Evolutionary conservation across 2,797 vertebrate species (phyloP).

Genomic region (Lithobates sylvaticus): DNA sequence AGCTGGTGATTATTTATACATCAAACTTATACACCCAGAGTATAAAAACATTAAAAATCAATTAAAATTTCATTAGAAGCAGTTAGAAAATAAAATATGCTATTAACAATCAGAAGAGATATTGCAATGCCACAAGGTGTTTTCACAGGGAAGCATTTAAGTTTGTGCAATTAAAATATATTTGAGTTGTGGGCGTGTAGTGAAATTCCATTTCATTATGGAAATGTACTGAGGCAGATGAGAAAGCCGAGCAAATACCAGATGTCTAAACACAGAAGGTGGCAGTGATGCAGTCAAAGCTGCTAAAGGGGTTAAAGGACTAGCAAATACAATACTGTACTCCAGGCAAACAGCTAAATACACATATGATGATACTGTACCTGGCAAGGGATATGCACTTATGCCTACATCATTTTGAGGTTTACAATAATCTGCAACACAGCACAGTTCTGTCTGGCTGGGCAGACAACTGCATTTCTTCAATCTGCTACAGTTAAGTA

Average conservation of each 20-base stretch:
- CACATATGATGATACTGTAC: too few species aligned
- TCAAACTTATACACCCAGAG: slow-evolving; percentile 54
- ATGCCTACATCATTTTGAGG: too few species aligned
- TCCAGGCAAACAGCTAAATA: too few species aligned
- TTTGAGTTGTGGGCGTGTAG: slow-evolving; percentile 49
- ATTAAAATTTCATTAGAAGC: slow-evolving; percentile 61
- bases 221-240: slow-evolving; percentile 10
- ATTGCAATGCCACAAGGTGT: slow-evolving; percentile 59
- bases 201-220: slow-evolving; percentile 26
- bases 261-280: slow-evolving; percentile 25
- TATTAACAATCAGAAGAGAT: slow-evolving; percentile 54
- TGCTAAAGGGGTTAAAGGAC: slow-evolving; percentile 38
- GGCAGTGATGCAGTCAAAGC: not conserved
- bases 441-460: too few species aligned
- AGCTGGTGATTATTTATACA: slow-evolving; percentile 54
- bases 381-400: too few species aligned
- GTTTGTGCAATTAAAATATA: slow-evolving; percentile 51
- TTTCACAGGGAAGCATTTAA: slow-evolving; percentile 57
- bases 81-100: slow-evolving; percentile 56
- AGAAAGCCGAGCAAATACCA: slow-evolving; percentile 12
- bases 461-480: too few species aligned
- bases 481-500: too few species aligned
- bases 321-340: not conserved
- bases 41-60: slow-evolving; percentile 63
- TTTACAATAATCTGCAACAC: too few species aligned